phyloP scores from a whole-genome alignment of 2,888 invertebrate genomes.

The Pediacus dermestoides region DNA sequence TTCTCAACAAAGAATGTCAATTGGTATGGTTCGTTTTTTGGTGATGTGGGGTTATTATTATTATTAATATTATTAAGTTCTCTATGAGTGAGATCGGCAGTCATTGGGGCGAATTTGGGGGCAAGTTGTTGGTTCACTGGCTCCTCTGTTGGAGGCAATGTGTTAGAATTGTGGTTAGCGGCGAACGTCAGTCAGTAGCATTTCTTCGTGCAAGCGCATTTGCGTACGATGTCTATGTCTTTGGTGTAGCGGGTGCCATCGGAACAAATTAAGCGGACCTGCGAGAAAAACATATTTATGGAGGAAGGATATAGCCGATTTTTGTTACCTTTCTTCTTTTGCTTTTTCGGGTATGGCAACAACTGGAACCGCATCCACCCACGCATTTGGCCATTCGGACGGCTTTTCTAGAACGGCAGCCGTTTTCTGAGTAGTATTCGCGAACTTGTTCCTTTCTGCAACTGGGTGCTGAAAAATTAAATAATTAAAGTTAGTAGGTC shows the following conservation, averaged over 20 bases:
- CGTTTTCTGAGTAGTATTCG: constrained; percentile 86
- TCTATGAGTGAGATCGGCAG: constrained; percentile 26
- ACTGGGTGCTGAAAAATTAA: constrained; percentile 58
- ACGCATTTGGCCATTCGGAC: constrained; percentile 86
- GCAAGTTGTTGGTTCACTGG: not conserved
- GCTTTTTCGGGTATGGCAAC: constrained; percentile 89
- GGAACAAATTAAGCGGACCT: constrained; percentile 87
- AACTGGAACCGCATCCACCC: constrained; percentile 76
- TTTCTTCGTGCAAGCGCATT: constrained; percentile 93
- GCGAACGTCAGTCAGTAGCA: constrained; percentile 72
- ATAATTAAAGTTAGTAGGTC: not conserved
- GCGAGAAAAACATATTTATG: constrained; percentile 31
- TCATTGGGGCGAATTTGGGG: constrained; percentile 24
- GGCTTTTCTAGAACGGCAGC: constrained; percentile 85
- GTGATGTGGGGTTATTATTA: constrained; percentile 8
- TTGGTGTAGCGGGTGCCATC: constrained; percentile 92
- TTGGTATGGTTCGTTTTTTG: constrained; percentile 39
- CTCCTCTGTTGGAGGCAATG: constrained; percentile 5
- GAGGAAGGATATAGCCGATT: not conserved
- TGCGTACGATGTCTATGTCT: constrained; percentile 93
- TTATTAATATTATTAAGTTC: not conserved
- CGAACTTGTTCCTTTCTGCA: constrained; percentile 87
- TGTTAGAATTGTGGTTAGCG: constrained; percentile 55
- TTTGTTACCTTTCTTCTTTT: constrained; percentile 82
- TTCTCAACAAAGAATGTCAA: constrained; percentile 45